Conservation (phyloP, 2,888 invertebrate species). For the Ashinkailepas kermadecensis region DNA sequence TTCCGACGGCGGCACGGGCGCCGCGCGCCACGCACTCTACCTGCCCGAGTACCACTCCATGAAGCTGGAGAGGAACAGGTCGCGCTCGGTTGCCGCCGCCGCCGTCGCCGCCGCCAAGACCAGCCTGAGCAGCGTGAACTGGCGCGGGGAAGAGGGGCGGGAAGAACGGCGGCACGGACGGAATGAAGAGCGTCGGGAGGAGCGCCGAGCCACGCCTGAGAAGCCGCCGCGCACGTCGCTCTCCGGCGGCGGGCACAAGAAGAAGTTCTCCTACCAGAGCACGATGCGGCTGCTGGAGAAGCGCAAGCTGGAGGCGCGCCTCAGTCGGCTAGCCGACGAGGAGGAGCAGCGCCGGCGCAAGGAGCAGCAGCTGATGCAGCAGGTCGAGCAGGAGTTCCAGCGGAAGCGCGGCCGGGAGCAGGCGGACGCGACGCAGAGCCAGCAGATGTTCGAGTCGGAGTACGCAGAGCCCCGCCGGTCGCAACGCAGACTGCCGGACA, state of each 20-base stretch:
- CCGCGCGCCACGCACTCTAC: constrained; percentile 57
- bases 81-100: constrained; percentile 25
- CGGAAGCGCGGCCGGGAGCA: constrained; percentile 60
- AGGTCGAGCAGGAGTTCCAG: constrained; percentile 64
- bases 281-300: constrained; percentile 33
- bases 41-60: constrained; percentile 51
- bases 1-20: neutral
- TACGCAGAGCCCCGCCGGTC: neutral
- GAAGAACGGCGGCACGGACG: neutral
- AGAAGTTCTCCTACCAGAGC: constrained; percentile 35
- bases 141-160: neutral
- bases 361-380: constrained; percentile 26
- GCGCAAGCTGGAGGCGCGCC: constrained; percentile 32
- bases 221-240: constrained; percentile 21
- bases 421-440: constrained; percentile 30
- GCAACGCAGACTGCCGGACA: neutral
- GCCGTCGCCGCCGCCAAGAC: constrained; percentile 17
- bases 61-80: constrained; percentile 25
- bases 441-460: neutral
- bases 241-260: constrained; percentile 27
- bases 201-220: neutral
- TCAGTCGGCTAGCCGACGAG: constrained; percentile 31
- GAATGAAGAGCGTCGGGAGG: neutral
- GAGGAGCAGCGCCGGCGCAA: constrained; percentile 30
- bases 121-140: neutral